These are phyloP conservation scores for Tiliacea citrago DNA, from an alignment of 2,888 invertebrate genomes.

Conservation along the genomic window DNA sequence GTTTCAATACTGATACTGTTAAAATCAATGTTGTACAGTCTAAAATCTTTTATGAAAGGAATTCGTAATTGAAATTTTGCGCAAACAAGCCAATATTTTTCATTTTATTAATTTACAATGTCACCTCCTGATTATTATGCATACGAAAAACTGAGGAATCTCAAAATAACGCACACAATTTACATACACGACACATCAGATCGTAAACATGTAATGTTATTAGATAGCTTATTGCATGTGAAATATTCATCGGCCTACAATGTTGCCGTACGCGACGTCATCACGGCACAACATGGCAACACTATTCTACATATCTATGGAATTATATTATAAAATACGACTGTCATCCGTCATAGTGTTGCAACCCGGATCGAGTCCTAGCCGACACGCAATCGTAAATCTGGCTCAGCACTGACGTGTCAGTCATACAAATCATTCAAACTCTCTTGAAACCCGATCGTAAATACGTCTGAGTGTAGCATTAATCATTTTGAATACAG, in stretches of 20 bases:
- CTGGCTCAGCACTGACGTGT: conserved; percentile 80
- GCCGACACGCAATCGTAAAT: conserved; percentile 86
- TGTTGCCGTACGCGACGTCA: conserved; percentile 48
- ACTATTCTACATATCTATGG: conserved; percentile 77
- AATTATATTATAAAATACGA: conserved; percentile 79
- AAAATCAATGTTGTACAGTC: background rate
- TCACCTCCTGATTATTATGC: conserved; percentile 45
- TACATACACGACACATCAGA: conserved; percentile 47
- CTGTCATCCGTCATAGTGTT: conserved; percentile 78
- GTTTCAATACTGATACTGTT: background rate
- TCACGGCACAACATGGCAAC: conserved; percentile 59
- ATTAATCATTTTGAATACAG: conserved; percentile 87
- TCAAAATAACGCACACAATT: conserved; percentile 48
- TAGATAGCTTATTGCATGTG: conserved; percentile 51
- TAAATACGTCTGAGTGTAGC: conserved; percentile 83
- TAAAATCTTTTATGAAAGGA: background rate
- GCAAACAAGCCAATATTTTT: conserved; percentile 26
- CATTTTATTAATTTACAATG: conserved; percentile 40
- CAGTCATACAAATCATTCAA: conserved; percentile 88
- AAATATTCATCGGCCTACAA: conserved; percentile 60
- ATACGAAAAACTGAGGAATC: conserved; percentile 44
- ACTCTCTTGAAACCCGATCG: conserved; percentile 82
- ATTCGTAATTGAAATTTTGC: conserved; percentile 22
- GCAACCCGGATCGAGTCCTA: conserved; percentile 74
- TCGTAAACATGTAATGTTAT: conserved; percentile 57